A percentile compares a stretch with the other conserved stretches of the same genome.
These are phyloP conservation scores for Hypomecis atomaria DNA, from an alignment of 2,888 invertebrate genomes.

Conservation along the genomic window DNA sequence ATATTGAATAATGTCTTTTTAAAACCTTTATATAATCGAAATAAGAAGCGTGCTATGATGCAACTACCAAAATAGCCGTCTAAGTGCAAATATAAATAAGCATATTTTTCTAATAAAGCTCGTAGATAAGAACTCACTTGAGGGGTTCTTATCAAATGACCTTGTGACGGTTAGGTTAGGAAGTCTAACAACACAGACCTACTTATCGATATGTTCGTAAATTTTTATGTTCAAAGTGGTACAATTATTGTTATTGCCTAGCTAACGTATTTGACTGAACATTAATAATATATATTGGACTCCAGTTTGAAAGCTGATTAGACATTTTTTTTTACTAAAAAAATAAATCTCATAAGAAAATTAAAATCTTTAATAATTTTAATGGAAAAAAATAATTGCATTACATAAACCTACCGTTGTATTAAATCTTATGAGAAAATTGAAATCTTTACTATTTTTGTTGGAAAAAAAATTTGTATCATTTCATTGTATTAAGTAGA, in stretches of 20 bases:
- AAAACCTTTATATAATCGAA: not conserved
- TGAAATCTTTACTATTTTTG: too few relatives aligned
- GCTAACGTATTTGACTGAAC: not conserved
- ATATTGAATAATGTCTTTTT: too few relatives aligned
- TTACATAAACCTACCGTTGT: too few relatives aligned
- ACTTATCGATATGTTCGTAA: conserved; percentile 42
- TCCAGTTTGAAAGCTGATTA: too few relatives aligned
- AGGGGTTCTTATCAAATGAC: conserved; percentile 65
- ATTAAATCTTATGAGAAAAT: too few relatives aligned
- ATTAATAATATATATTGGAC: too few relatives aligned
- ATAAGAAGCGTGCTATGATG: not conserved
- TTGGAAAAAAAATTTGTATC: too few relatives aligned
- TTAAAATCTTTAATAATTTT: too few relatives aligned
- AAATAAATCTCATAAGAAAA: too few relatives aligned
- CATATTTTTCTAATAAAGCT: conserved; percentile 16
- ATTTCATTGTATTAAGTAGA: too few relatives aligned
- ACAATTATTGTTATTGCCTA: conserved; percentile 22
- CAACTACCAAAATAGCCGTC: not conserved
- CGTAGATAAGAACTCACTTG: conserved; percentile 34
- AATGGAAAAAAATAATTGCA: too few relatives aligned
- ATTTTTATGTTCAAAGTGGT: not conserved
- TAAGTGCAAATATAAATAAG: conserved; percentile 15
- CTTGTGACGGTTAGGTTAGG: conserved; percentile 64
- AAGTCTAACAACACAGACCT: conserved; percentile 62
- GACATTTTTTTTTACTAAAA: too few relatives aligned